These are phyloP conservation scores for Diadromus collaris DNA, from an alignment of 2,888 invertebrate species.

Conservation along the genomic window DNA sequence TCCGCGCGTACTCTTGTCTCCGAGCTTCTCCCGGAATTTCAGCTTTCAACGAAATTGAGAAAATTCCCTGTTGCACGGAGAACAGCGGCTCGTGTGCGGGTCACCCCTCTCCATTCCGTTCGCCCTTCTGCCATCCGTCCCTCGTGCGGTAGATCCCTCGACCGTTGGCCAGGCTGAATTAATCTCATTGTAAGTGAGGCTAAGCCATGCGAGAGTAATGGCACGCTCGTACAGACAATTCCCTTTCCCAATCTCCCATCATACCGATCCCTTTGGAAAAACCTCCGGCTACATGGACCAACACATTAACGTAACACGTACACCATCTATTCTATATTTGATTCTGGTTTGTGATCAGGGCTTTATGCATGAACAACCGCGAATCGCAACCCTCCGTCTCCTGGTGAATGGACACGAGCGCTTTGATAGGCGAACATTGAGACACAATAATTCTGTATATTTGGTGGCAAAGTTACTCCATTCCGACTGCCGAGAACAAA, in stretches of 20 bases:
- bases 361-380: slow-evolving; percentile 64
- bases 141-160: slow-evolving; percentile 31
- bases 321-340: slow-evolving; percentile 12
- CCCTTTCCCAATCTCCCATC: slow-evolving; percentile 14
- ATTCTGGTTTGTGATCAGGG: slow-evolving; percentile 23
- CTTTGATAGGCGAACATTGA: not conserved
- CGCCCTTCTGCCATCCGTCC: slow-evolving; percentile 4
- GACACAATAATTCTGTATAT: slow-evolving; percentile 42
- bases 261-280: slow-evolving; percentile 2
- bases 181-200: slow-evolving; percentile 52
- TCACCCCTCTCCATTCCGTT: not conserved
- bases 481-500: slow-evolving; percentile 66
- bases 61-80: slow-evolving; percentile 42
- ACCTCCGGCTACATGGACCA: not conserved
- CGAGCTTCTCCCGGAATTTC: slow-evolving; percentile 14
- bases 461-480: slow-evolving; percentile 66
- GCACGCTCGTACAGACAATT: slow-evolving; percentile 21
- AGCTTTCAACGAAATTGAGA: slow-evolving; percentile 53
- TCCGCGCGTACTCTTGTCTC: not conserved
- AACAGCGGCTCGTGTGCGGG: not conserved
- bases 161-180: slow-evolving; percentile 50
- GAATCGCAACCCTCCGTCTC: slow-evolving; percentile 58
- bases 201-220: slow-evolving; percentile 37
- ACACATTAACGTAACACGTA: slow-evolving; percentile 21
- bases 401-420: slow-evolving; percentile 44